Evolutionary conservation across 2,797 vertebrate species (phyloP).

Genomic region (Neosilurus mollespiculum): DNA sequence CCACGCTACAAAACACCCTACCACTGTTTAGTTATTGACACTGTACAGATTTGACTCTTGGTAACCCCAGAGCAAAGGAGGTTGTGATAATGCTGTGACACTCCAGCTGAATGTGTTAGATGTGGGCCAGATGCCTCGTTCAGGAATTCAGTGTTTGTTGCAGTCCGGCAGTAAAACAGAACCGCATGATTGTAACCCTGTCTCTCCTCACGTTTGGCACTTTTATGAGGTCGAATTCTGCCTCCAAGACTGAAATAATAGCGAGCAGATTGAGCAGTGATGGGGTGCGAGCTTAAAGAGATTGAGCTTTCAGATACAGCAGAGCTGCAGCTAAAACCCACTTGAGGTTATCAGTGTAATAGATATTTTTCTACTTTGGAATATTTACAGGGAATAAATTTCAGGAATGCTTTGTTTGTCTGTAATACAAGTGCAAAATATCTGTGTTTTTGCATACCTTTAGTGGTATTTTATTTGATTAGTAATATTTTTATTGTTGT

Average conservation of each 20-base stretch:
- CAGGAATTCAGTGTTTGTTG: conserved; percentile 34
- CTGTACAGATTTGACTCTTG: conserved; percentile 7
- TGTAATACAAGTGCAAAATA: not conserved
- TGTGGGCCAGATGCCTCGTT: conserved; percentile 21
- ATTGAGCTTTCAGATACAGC: conserved; percentile 39
- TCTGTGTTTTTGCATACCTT: not conserved
- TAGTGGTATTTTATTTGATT: not conserved
- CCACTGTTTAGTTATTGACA: not conserved
- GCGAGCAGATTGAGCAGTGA: conserved; percentile 48
- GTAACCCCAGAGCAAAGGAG: not conserved
- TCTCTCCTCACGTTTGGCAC: conserved; percentile 59
- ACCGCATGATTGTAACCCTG: conserved; percentile 37
- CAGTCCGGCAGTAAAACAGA: conserved; percentile 42
- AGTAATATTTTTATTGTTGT: too few relatives aligned
- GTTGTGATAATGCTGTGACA: conserved; percentile 22
- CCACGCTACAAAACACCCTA: not conserved
- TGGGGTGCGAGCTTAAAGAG: conserved; percentile 51
- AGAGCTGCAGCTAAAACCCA: conserved; percentile 6
- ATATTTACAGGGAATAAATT: not conserved
- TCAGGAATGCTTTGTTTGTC: not conserved
- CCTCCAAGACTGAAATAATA: conserved; percentile 40
- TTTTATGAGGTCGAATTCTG: conserved; percentile 53
- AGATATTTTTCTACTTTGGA: not conserved
- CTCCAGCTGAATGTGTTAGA: conserved; percentile 12
- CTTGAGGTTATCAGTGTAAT: not conserved